These are phyloP conservation scores for Neocrepidodera transversa DNA, from an alignment of 2,888 invertebrate species.

Conservation along the genomic window DNA sequence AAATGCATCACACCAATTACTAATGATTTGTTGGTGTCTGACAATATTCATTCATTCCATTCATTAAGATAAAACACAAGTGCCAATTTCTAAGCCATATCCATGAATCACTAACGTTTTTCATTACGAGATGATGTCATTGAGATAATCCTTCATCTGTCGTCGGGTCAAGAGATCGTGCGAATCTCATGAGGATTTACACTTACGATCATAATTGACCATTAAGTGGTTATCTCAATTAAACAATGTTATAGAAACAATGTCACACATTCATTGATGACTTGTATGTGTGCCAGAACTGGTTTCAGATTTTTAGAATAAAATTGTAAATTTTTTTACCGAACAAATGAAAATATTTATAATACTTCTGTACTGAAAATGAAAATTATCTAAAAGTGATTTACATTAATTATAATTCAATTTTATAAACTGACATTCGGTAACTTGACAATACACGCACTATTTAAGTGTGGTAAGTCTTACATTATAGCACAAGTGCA, in stretches of 20 bases:
- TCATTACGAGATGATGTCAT: slow-evolving; percentile 46
- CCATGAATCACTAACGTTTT: slow-evolving; percentile 41
- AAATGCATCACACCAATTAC: slow-evolving; percentile 24
- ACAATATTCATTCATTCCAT: slow-evolving; percentile 30
- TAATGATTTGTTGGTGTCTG: slow-evolving; percentile 31
- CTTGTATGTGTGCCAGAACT: slow-evolving; percentile 2
- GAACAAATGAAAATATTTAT: too few species aligned
- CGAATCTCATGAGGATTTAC: slow-evolving; percentile 46
- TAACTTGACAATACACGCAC: too few species aligned
- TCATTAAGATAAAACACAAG: slow-evolving; percentile 32
- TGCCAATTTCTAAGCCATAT: slow-evolving; percentile 36
- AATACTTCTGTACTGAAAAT: too few species aligned
- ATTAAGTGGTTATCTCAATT: slow-evolving; percentile 39
- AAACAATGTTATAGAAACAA: slow-evolving; percentile 41
- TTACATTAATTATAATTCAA: too few species aligned
- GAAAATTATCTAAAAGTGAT: too few species aligned
- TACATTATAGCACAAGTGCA: too few species aligned
- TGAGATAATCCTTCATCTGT: slow-evolving; percentile 44
- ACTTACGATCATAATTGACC: slow-evolving; percentile 42
- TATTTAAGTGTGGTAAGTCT: too few species aligned
- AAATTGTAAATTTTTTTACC: background rate
- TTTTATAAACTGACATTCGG: too few species aligned
- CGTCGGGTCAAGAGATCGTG: slow-evolving; percentile 51
- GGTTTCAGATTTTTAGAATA: background rate
- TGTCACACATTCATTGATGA: slow-evolving; percentile 40